Evolutionary conservation across 2,797 vertebrate genomes (phyloP).

Genomic region (Bucorvus abyssinicus): DNA sequence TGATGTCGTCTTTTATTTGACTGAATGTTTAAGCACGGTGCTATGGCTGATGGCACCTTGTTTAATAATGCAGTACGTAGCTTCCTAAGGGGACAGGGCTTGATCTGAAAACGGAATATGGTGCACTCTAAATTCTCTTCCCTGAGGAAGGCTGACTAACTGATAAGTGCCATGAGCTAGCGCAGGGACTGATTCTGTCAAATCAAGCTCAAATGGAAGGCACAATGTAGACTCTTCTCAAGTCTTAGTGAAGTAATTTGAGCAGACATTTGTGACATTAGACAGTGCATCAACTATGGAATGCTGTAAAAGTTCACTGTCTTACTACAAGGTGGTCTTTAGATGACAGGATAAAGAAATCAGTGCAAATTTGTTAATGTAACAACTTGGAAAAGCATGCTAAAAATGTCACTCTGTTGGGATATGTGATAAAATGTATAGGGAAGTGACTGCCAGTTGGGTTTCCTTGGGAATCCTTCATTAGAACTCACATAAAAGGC

Average conservation of each 20-base stretch:
- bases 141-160: slow-evolving; percentile 82
- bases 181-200: slow-evolving; percentile 81
- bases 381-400: slow-evolving; percentile 82
- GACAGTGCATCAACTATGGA: slow-evolving; percentile 79
- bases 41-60: slow-evolving; percentile 77
- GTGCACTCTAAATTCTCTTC: slow-evolving; percentile 82
- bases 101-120: slow-evolving; percentile 82
- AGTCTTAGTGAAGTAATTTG: slow-evolving; percentile 80
- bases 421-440: slow-evolving; percentile 73
- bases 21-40: slow-evolving; percentile 81
- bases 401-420: slow-evolving; percentile 75
- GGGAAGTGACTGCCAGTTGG: slow-evolving; percentile 61
- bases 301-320: slow-evolving; percentile 77
- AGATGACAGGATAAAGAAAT: slow-evolving; percentile 81
- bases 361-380: slow-evolving; percentile 84
- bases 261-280: slow-evolving; percentile 90
- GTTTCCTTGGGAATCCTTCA: slow-evolving; percentile 47
- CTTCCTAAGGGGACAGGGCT: slow-evolving; percentile 81
- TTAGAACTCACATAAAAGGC: slow-evolving; percentile 38
- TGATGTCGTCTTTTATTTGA: slow-evolving; percentile 71
- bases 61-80: slow-evolving; percentile 81
- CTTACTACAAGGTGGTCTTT: slow-evolving; percentile 80
- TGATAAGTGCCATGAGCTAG: slow-evolving; percentile 87
- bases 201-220: slow-evolving; percentile 82
- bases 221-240: slow-evolving; percentile 79